phyloP scores from a whole-genome alignment of 2,888 invertebrate genomes.

The Drosophila borealis region DNA sequence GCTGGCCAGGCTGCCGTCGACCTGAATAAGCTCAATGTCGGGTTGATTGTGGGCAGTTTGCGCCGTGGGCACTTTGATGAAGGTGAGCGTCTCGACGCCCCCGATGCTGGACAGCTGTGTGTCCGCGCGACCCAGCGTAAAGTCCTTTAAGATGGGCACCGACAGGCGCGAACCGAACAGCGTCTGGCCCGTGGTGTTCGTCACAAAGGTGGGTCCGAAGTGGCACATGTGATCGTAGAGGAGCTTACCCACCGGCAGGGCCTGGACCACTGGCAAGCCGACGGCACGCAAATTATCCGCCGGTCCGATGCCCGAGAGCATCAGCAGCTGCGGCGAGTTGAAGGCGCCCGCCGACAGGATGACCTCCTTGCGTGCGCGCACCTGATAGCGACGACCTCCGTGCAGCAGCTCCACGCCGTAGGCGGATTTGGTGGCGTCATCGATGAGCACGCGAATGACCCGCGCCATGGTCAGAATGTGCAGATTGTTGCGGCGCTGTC shows the following conservation, averaged over 20 bases:
- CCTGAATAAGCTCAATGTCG: constrained; percentile 88
- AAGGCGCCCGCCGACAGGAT: constrained; percentile 94
- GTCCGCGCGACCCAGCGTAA: constrained; percentile 78
- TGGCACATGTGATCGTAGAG: constrained; percentile 87
- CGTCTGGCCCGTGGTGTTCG: constrained; percentile 80
- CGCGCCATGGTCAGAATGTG: constrained; percentile 88
- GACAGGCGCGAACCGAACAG: constrained; percentile 55
- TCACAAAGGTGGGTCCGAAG: constrained; percentile 83
- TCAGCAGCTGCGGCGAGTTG: constrained; percentile 94
- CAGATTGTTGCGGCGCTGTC: constrained; percentile 86
- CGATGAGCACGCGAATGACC: constrained; percentile 89
- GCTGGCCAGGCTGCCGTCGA: constrained; percentile 88
- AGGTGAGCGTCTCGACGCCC: constrained; percentile 89
- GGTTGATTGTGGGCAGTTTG: constrained; percentile 87
- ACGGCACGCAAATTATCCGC: constrained; percentile 86
- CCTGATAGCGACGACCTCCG: constrained; percentile 85
- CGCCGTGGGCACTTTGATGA: constrained; percentile 87
- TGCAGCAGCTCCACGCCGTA: constrained; percentile 89
- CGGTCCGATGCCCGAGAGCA: constrained; percentile 92
- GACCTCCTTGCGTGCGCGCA: constrained; percentile 90
- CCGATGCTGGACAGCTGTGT: constrained; percentile 86
- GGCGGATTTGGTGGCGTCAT: constrained; percentile 87
- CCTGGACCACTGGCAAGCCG: constrained; percentile 87
- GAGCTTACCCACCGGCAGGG: constrained; percentile 89
- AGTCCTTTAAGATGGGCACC: constrained; percentile 56